phyloP scores from a whole-genome alignment of 2,113 vertebrate genomes.

The Dascyllus trimaculatus region DNA sequence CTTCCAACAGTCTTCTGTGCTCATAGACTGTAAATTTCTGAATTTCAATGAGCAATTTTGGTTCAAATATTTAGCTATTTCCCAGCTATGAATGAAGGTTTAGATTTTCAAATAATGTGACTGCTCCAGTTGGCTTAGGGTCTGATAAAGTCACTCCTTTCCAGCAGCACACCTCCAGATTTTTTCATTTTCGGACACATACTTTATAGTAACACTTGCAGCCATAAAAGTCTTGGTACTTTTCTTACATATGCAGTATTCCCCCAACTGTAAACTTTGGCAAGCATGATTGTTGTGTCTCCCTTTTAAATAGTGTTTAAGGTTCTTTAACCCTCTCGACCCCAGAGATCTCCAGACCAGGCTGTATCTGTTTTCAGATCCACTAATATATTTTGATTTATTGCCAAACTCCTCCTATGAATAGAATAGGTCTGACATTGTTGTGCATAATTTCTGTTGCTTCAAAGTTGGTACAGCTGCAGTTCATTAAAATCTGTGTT shows the following conservation, averaged over 20 bases:
- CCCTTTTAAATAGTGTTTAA: no score
- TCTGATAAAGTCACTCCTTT: background rate
- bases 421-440: no score
- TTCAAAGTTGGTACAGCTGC: no score
- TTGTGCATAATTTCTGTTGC: no score
- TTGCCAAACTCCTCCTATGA: no score
- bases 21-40: background rate
- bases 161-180: background rate
- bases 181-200: background rate
- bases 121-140: background rate
- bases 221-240: background rate
- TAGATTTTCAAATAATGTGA: background rate
- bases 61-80: background rate
- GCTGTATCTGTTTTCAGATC: no score
- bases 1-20: background rate
- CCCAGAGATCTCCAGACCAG: no score
- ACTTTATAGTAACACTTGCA: background rate
- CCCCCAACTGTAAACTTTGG: background rate
- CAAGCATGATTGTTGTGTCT: no score
- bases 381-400: no score
- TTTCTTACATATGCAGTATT: background rate
- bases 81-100: background rate
- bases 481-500: no score
- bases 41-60: background rate
- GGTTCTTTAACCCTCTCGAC: no score